Percentiles rank a stretch among this genome's conserved stretches.
phyloP scores from a whole-genome alignment of 1,140 invertebrate species.

The Meloidogyne floridensis region DNA sequence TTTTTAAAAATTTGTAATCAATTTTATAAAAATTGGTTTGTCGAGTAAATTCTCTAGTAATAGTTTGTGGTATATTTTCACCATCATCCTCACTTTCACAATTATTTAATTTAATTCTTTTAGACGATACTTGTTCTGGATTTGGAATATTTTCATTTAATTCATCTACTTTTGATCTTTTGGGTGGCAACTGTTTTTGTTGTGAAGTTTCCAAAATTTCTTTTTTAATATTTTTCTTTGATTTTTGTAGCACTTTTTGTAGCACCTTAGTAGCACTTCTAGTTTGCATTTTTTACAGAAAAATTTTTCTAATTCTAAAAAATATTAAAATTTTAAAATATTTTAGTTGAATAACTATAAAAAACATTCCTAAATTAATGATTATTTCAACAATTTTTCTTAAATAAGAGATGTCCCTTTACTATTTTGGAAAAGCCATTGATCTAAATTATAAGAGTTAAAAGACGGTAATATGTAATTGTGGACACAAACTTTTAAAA shows the following conservation, averaged over 20 bases:
- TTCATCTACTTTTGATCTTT: neutral
- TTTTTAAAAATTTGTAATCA: neutral
- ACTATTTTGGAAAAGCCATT: too few relatives aligned
- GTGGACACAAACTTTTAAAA: too few relatives aligned
- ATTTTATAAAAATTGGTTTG: neutral
- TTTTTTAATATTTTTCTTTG: neutral
- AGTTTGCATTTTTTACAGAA: neutral
- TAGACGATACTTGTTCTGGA: neutral
- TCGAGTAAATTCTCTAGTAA: neutral
- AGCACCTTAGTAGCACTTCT: neutral
- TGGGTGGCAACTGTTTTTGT: neutral
- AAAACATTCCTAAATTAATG: too few relatives aligned
- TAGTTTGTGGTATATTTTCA: neutral
- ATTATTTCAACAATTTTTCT: too few relatives aligned
- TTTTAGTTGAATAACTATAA: too few relatives aligned
- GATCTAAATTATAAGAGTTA: too few relatives aligned
- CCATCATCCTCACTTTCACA: neutral
- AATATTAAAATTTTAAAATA: too few relatives aligned
- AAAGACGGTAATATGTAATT: too few relatives aligned
- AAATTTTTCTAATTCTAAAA: too few relatives aligned
- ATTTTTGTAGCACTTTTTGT: neutral
- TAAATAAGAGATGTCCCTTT: too few relatives aligned
- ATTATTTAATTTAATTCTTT: neutral
- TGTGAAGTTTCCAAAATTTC: neutral
- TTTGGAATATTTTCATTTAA: neutral